A percentile compares a stretch with the other conserved stretches of the same genome.
phyloP scores from a whole-genome alignment of 2,797 vertebrate genomes.

The Thunnus albacares region DNA sequence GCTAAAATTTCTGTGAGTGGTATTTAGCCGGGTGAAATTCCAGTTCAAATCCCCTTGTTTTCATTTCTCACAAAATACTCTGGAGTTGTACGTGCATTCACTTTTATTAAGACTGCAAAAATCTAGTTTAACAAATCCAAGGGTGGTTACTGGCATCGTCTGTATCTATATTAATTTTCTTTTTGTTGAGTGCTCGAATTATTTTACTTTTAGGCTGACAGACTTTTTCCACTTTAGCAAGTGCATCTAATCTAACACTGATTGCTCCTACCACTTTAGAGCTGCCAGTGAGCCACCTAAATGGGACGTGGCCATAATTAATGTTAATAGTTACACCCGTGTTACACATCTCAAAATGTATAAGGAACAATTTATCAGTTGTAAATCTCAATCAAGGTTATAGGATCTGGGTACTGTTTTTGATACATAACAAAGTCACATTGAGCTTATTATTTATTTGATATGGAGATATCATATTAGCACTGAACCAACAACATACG shows the following conservation, averaged over 20 bases:
- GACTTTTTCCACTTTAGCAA: not conserved
- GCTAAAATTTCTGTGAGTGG: not conserved
- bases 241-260: not conserved
- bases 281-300: not conserved
- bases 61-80: slow-evolving; percentile 14
- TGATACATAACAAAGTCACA: too few relatives aligned
- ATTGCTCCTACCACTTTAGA: not conserved
- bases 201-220: not conserved
- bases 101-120: not conserved
- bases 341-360: not conserved
- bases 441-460: too few relatives aligned
- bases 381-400: too few relatives aligned
- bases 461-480: not conserved
- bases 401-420: too few relatives aligned
- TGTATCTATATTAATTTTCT: not conserved
- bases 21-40: slow-evolving; percentile 20
- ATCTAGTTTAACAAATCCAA: slow-evolving; percentile 4
- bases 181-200: not conserved
- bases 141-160: not conserved
- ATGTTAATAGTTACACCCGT: not conserved
- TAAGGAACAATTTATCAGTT: too few relatives aligned
- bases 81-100: slow-evolving; percentile 1
- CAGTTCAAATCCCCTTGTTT: slow-evolving; percentile 18
- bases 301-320: not conserved
- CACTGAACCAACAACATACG: not conserved